Base-by-base conservation (phyloP, 2,797 vertebrate genomes). In the Fundulus diaphanus region DNA sequence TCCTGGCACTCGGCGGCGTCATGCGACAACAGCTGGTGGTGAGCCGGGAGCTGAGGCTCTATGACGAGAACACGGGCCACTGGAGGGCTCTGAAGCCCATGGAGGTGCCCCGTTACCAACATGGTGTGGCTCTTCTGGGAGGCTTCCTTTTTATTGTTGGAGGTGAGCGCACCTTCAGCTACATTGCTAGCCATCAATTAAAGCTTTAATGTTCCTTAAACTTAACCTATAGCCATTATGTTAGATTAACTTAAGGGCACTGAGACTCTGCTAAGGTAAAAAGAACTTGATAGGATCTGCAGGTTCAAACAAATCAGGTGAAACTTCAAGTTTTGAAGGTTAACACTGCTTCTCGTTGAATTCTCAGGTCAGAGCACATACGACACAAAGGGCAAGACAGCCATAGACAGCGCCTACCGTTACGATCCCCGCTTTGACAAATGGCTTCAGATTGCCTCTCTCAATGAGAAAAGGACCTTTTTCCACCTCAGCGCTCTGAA, bases 341-440 rank as follows among this genome's bases (percentile, higher is more conserved):
- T 52, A 29, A 79, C 56, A 29, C 54, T 48, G 22, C 18, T 24
- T 75, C 5, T 42, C 29, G 3, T 74, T 65, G 6, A 7, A 48
- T 35, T 68, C 42, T 59, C 72, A 94, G 93, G 93, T 52, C 96
- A 96, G 88, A 95, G 94, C 76, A 96, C 95, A 1, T 96, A 96
- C 1, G 95, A 96, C 89, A 96, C 95, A 83, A 96, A 96, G 77
- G 96, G 96, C 1, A 96, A 96, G 88, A 96, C 95, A 0, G 96
- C 96, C 29, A 95, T 96, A 11, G 95, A 96, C 90, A 96, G 92
- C 5, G 94, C 92, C 1, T 96, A 95, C 79, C 88, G 96, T 73
- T 96, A 96, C 3, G 95, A 96, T 86, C 95, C 96, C 0, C 94
- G 95, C 72, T 96, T 96, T 59, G 91, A 96, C 84, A 93, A 88